Evolutionary conservation across 2,888 invertebrate species (phyloP).

Genomic region (Bursaphelenchus okinawaensis): DNA sequence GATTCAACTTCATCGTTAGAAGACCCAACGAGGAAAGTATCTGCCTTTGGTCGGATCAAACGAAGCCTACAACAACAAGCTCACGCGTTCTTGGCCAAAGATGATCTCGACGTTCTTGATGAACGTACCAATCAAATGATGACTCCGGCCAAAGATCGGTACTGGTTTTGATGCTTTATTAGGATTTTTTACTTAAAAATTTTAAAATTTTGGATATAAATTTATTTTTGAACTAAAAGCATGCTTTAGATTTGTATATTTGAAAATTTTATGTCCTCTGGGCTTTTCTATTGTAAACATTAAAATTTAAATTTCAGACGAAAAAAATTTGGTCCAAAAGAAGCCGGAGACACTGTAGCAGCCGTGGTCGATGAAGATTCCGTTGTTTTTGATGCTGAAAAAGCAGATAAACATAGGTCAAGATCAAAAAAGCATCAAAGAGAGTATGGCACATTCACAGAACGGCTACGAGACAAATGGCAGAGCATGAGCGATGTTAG

Average conservation of each 20-base stretch:
- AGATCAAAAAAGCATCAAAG: too few relatives aligned
- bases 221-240: too few relatives aligned
- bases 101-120: neutral
- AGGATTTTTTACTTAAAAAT: neutral
- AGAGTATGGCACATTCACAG: slow-evolving; percentile 13
- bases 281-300: too few relatives aligned
- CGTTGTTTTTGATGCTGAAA: neutral
- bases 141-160: neutral
- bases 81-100: neutral
- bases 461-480: slow-evolving; percentile 11
- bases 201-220: too few relatives aligned
- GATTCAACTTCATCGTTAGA: neutral
- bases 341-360: neutral
- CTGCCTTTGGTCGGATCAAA: neutral
- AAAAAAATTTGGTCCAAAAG: neutral
- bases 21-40: neutral
- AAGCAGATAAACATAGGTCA: slow-evolving; percentile 8
- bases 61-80: neutral
- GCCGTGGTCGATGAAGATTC: neutral
- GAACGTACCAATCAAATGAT: neutral
- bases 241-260: too few relatives aligned
- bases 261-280: too few relatives aligned
- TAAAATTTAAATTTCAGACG: neutral
- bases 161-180: neutral
- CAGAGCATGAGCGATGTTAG: slow-evolving; percentile 12